Base-by-base conservation (phyloP, 2,113 vertebrate species). In the Aptenodytes patagonicus region DNA sequence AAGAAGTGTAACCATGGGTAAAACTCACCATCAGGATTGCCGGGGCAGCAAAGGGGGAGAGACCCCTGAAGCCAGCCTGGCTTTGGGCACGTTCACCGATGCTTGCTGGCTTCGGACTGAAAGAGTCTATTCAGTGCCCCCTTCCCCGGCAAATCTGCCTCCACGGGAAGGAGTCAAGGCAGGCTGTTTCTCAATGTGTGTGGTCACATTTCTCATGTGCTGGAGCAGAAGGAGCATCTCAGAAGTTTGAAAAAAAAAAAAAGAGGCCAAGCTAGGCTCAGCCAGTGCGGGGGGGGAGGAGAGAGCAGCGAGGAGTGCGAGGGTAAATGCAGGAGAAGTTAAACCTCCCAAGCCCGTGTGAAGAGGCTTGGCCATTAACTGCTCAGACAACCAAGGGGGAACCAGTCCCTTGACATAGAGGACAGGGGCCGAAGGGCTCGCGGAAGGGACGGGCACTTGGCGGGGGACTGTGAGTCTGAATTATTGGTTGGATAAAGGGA, bases 211-310 rank as follows among this genome's bases (percentile, higher is more conserved):
- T 52, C 54, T n/a, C 58, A 26, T 14, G 83, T 2, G 0, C 79
- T 75, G 75, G 32, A 88, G 91, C 71, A 88, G 60, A 60, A 83
- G 71, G 81, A 91, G 32, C 77, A 80, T 57, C 70, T 58, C 73
- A 87, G 57, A 94, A 77, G 36, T 66, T 4, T 22, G 62, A 55
- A 77, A 79, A 26, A 36, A 55, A 77, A 79, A 26, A 36, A 57
- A n/a, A 58, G 57, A 66, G 18, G 28, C 55, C 60, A 28, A 69
- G 81, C 24, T 51, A 54, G 38, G 51, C n/a, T 52, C 3, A 7
- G 61, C 6, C 5, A 55, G 55, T 1, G 34, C 0, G 0, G 2
- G 42, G 13, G 28, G 9, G 70, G 58, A 42, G 42, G 20, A 71
- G 52, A 34, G 38, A 52, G 34, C 6, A 2, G n/a, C 0, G 20